Percentiles rank a stretch among this genome's conserved stretches.
Evolutionary conservation across 2,888 invertebrate genomes (phyloP).

Genomic region (Drosophila ezoana): DNA sequence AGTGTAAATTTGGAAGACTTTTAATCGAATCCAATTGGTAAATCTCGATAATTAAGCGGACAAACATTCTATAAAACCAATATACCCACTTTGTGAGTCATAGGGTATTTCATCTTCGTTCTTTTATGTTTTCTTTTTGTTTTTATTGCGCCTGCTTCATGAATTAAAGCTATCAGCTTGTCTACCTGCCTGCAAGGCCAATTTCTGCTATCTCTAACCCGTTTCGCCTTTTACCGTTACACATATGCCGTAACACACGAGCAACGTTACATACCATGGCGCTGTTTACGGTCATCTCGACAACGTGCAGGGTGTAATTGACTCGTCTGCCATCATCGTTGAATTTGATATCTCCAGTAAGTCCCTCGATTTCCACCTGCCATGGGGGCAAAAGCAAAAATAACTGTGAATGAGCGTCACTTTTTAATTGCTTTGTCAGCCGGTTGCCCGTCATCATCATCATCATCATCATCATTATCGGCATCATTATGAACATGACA

Average conservation of each 20-base stretch:
- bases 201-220: background rate
- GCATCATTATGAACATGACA: constrained; percentile 49
- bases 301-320: constrained; percentile 95
- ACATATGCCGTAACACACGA: background rate
- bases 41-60: no score
- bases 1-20: no score
- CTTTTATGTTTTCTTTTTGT: background rate
- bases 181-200: background rate
- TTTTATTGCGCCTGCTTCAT: background rate
- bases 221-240: background rate
- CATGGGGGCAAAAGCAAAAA: constrained; percentile 58
- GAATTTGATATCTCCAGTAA: constrained; percentile 96
- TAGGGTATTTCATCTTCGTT: background rate
- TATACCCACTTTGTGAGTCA: background rate
- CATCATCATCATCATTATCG: constrained; percentile 4
- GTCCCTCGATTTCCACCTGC: constrained; percentile 95
- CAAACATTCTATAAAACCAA: background rate
- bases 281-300: constrained; percentile 92
- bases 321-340: constrained; percentile 95
- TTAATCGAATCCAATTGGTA: no score
- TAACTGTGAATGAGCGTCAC: constrained; percentile 2
- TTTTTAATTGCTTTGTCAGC: constrained; percentile 74
- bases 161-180: constrained; percentile 1
- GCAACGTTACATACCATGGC: constrained; percentile 63
- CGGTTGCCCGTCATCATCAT: constrained; percentile 14